Base-by-base conservation (phyloP, 1,140 invertebrate species). In the Heliconius nattereri region DNA sequence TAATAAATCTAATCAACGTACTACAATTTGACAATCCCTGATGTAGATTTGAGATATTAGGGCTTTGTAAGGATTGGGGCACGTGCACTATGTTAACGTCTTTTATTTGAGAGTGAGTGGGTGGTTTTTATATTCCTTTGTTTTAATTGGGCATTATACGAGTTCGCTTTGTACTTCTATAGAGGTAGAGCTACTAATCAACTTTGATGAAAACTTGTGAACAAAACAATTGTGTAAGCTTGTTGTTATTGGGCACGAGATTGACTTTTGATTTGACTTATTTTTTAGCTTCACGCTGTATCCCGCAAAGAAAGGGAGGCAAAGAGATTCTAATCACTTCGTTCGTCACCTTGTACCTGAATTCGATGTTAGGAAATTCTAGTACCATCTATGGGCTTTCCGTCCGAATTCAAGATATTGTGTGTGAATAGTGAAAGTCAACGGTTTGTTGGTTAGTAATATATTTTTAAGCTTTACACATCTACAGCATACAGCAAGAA, bases 41-140 rank as follows among this genome's bases (percentile, higher is more conserved):
- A 45, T 37, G 16, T 45, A 86, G 86, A 90, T 88, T 83, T 71
- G 81, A 86, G 87, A 87, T 90, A 89, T 84, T 79, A 81, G 75
- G 82, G 80, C 78, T 75, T 82, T 84, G 74, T 71, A 84, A 82
- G 77, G 84, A 74, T 57, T 71, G 49, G 60, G 80, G 81, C 90
- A 91, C 88, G 88, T 89, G 88, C 78, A 73, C 71, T 83, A 85
- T 82, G 81, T 85, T 83, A 57, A 72, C 79, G n/a, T 75, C 40
- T 76, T 66, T 78, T 32, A 75, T 77, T 32, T 57, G 37, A 52
- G 52, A 32, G 71, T 71, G 73, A 80, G 78, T 78, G 82, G 77
- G 80, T 81, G 78, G 23, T 71, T 84, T 80, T 81, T 76, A 73
- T 78, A 78, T 85, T 79, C 79, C 78, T 80, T 83, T 76, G 79